A percentile compares a stretch with the other conserved stretches of the same genome.
These are phyloP conservation scores for Byasa hedistus DNA, from an alignment of 2,888 invertebrate species.

Conservation along the genomic window DNA sequence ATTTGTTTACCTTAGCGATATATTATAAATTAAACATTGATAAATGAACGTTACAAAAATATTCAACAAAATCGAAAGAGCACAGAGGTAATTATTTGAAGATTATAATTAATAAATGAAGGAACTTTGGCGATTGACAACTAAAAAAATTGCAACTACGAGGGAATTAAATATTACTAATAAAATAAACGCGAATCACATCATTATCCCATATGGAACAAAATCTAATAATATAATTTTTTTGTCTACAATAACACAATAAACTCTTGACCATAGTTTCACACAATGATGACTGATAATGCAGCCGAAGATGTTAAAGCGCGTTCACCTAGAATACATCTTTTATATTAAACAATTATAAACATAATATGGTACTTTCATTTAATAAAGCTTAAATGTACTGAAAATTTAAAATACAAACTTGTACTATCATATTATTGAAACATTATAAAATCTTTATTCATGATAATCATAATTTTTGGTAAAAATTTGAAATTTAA, in stretches of 20 bases:
- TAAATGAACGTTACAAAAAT: background rate
- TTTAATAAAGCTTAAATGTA: slow-evolving; percentile 22
- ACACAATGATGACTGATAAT: no score
- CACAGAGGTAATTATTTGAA: slow-evolving; percentile 12
- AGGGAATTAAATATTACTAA: slow-evolving; percentile 1
- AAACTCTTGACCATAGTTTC: no score
- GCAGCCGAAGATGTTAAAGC: no score
- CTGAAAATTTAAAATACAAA: slow-evolving; percentile 17
- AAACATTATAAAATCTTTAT: background rate
- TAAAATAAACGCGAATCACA: background rate
- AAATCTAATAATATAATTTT: background rate
- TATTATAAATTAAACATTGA: slow-evolving; percentile 3
- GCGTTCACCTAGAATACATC: background rate
- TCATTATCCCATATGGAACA: background rate
- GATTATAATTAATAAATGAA: background rate
- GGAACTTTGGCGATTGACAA: background rate
- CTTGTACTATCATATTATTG: background rate
- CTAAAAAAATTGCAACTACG: slow-evolving; percentile 7
- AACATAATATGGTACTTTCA: background rate
- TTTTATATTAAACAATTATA: background rate
- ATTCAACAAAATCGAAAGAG: slow-evolving; percentile 12
- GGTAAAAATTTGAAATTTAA: no score
- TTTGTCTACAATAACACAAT: no score
- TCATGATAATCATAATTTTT: no score
- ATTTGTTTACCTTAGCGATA: slow-evolving; percentile 1